Conservation (phyloP, 2,797 vertebrate genomes). For the Amazonetta brasiliensis region DNA sequence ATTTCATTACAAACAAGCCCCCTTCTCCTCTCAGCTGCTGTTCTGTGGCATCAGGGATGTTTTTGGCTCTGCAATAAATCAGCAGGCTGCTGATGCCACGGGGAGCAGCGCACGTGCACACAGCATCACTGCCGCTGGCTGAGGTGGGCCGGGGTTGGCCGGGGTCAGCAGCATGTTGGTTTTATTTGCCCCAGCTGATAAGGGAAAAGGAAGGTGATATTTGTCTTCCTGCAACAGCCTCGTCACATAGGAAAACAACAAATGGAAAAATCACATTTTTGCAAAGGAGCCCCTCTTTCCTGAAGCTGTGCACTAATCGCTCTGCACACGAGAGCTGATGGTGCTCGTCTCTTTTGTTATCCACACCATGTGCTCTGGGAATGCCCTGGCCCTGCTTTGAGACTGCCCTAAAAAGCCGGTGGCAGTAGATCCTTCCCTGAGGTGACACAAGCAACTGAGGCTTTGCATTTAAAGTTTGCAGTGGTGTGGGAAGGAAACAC, state of each 20-base stretch:
- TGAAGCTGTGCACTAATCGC: neutral
- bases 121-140: neutral
- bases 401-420: neutral
- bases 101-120: neutral
- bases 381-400: accelerated
- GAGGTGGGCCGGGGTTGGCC: neutral
- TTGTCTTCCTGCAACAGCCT: neutral
- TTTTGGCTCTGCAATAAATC: neutral
- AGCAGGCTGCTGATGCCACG: neutral
- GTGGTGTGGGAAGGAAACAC: accelerated
- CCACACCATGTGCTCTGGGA: accelerated
- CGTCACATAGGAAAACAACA: neutral
- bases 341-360: neutral
- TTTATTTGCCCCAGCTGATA: neutral
- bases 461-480: neutral
- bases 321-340: accelerated
- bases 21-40: neutral
- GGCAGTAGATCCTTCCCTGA: neutral
- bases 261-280: neutral
- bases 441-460: neutral
- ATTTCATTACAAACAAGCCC: neutral
- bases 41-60: neutral
- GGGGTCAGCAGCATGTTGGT: neutral
- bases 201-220: constrained; percentile 38
- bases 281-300: neutral